These are phyloP conservation scores for Oreochromis spilurus DNA, from an alignment of 2,113 vertebrate species.

Conservation along the genomic window DNA sequence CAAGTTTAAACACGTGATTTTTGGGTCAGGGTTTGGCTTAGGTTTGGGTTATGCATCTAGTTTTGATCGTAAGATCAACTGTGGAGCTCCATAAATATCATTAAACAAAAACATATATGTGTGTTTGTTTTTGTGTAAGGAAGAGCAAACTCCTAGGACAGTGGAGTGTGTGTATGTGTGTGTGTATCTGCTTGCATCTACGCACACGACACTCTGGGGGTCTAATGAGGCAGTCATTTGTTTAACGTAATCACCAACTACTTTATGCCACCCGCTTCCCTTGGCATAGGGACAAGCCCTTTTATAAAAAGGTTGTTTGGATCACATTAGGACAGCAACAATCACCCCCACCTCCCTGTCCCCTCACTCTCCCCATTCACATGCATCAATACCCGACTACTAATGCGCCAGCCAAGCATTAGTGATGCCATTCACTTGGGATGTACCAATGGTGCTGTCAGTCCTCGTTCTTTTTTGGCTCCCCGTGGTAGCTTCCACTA, in stretches of 20 bases:
- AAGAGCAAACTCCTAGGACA: background rate
- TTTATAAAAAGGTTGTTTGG: constrained; percentile 50
- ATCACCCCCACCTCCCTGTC: background rate
- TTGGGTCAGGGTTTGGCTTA: background rate
- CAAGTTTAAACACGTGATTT: background rate
- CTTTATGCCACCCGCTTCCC: constrained; percentile 54
- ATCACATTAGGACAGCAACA: constrained; percentile 26
- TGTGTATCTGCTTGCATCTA: constrained; percentile 30
- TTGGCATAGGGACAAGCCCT: constrained; percentile 34
- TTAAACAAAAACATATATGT: background rate
- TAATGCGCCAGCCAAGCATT: constrained; percentile 18
- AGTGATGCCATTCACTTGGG: constrained; percentile 29
- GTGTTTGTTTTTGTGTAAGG: background rate
- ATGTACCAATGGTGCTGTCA: background rate
- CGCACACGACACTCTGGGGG: constrained; percentile 30
- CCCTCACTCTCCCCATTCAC: constrained; percentile 7
- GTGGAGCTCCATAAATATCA: background rate
- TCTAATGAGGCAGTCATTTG: constrained; percentile 64
- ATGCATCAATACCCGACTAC: constrained; percentile 34
- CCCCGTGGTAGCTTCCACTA: background rate
- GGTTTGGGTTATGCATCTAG: background rate
- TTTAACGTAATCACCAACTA: constrained; percentile 61
- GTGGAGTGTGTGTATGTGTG: background rate
- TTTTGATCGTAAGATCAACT: background rate
- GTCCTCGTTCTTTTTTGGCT: background rate